These are phyloP conservation scores for Rhynchotus rufescens DNA, from an alignment of 2,797 vertebrate genomes.

Conservation along the genomic window DNA sequence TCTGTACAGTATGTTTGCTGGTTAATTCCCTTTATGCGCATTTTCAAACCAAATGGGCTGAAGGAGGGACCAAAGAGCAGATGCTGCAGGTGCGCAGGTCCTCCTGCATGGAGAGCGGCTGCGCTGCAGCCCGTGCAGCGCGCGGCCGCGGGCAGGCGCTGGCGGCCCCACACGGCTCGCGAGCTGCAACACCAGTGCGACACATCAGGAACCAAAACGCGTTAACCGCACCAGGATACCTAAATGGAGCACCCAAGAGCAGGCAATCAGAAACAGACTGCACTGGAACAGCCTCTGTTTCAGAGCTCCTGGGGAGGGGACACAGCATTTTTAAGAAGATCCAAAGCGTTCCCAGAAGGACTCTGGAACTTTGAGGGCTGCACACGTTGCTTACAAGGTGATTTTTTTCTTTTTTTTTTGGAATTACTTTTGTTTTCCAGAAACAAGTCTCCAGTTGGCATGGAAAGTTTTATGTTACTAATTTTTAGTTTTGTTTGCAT, in stretches of 20 bases:
- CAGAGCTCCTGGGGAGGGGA: background rate
- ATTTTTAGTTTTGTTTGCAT: background rate
- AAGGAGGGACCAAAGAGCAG: background rate
- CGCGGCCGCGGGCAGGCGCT: too few relatives aligned
- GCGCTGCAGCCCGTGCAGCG: too few relatives aligned
- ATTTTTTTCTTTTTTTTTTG: background rate
- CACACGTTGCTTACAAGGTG: background rate
- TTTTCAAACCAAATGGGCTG: background rate
- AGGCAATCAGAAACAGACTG: background rate
- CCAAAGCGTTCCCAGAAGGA: background rate
- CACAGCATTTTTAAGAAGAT: background rate
- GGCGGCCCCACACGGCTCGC: too few relatives aligned
- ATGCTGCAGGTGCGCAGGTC: too few relatives aligned
- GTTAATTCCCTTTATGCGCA: background rate
- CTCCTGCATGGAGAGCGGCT: too few relatives aligned
- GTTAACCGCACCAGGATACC: too few relatives aligned
- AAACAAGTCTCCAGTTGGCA: background rate
- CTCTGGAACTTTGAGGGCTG: background rate
- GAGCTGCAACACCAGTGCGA: too few relatives aligned
- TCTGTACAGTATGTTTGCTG: background rate
- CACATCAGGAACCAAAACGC: too few relatives aligned
- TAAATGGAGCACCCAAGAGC: background rate
- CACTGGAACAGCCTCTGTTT: background rate
- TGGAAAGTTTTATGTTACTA: background rate
- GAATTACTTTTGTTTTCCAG: background rate